phyloP scores from a whole-genome alignment of 2,888 invertebrate genomes.

The Linnaemya tessellans region DNA sequence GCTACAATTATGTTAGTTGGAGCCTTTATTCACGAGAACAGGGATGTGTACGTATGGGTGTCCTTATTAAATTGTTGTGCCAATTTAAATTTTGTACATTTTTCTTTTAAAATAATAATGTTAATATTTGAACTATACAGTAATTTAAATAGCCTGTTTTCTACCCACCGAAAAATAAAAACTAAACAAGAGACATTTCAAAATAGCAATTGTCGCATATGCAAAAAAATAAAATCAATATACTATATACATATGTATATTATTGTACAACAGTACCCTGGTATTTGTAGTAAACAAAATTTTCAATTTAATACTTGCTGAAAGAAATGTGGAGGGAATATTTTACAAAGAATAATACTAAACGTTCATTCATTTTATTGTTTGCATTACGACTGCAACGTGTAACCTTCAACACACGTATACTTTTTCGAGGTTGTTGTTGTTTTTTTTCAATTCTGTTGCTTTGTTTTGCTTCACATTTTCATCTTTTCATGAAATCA shows the following conservation, averaged over 20 bases:
- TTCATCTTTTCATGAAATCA: conserved; percentile 46
- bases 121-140: no score
- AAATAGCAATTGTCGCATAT: background rate
- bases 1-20: no score
- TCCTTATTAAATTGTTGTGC: no score
- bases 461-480: conserved; percentile 5
- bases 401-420: conserved; percentile 42
- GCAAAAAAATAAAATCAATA: conserved; percentile 22
- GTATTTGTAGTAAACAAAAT: background rate
- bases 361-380: background rate
- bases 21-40: no score
- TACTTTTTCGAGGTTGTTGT: conserved; percentile 43
- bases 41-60: no score
- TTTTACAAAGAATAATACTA: background rate
- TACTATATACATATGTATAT: no score
- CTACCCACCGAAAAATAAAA: no score
- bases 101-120: no score
- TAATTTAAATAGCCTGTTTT: no score
- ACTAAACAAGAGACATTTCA: no score
- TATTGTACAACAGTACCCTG: background rate
- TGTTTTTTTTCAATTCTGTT: conserved; percentile 29
- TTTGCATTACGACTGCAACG: conserved; percentile 10
- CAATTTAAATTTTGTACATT: no score
- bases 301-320: background rate
- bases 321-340: background rate